phyloP scores from a whole-genome alignment of 2,888 invertebrate species.

The Acronicta alni region DNA sequence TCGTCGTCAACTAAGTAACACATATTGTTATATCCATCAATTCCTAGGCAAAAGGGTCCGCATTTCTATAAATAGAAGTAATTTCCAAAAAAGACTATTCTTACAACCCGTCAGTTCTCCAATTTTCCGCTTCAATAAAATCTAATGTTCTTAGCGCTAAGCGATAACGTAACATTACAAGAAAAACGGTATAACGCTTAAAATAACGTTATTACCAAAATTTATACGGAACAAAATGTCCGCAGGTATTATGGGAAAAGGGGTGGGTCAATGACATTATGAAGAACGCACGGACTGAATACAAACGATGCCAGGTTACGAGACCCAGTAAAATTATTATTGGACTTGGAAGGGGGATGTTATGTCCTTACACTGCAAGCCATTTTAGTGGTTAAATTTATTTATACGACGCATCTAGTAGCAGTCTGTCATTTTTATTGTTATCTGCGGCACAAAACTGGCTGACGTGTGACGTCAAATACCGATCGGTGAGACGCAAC shows the following conservation, averaged over 20 bases:
- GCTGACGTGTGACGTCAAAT: too few species aligned
- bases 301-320: conserved; percentile 35
- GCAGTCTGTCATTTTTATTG: neutral
- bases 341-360: conserved; percentile 20
- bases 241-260: conserved; percentile 14
- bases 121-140: conserved; percentile 39
- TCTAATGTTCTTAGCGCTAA: conserved; percentile 28
- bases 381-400: too few species aligned
- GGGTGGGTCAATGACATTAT: conserved; percentile 31
- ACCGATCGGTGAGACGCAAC: too few species aligned
- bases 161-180: conserved; percentile 13
- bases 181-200: conserved; percentile 27
- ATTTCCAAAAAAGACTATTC: conserved; percentile 31
- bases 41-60: neutral
- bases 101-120: conserved; percentile 26
- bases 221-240: conserved; percentile 38
- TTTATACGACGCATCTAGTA: too few species aligned
- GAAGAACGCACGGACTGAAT: conserved; percentile 39
- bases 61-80: conserved; percentile 2
- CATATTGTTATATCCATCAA: neutral
- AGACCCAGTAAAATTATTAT: conserved; percentile 44
- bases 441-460: neutral
- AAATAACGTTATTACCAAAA: conserved; percentile 37
- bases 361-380: conserved; percentile 1
- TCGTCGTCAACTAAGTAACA: too few species aligned